Evolutionary conservation across 2,797 vertebrate species (phyloP), one percentile per base, ranked within the genome.

Genomic region (Catamblyrhynchus diadema): DNA sequence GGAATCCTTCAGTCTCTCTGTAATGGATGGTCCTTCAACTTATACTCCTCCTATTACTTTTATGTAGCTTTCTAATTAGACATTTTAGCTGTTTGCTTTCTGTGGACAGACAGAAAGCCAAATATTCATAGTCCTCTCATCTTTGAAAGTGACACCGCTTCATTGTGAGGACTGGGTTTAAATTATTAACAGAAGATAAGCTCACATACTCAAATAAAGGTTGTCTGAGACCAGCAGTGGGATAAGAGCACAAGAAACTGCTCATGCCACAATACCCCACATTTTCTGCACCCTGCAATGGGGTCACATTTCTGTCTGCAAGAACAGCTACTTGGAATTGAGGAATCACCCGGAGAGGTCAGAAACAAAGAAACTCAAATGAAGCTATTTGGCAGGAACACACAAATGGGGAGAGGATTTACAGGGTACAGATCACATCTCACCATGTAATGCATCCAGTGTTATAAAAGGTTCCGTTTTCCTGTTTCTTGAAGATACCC

Each of bases 51-150:
- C 93, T 95, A 78, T 97, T 94, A 92, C 74, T 89, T 95, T 95
- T 94, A 96, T 94, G 93, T 72, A 95, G 88, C 67, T 96, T 80
- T 96, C 92, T 97, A 96, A 97, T 97, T 97, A 83, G 75, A 87
- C 79, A 82, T 95, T 96, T 96, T 97, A 97, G 88, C 93, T 91
- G 73, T 94, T 78, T 93, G 81, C 87, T 95, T 93, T 95, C 79
- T 28, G 74, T 78, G 86, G 95, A 97, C 88, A 93, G 92, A 95
- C 44, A 88, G 93, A 94, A 84, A 5, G 14, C 74, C 78, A 89
- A 91, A 86, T 95, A 83, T 79, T 90, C 74, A 72, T 59, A 78
- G 56, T 84, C 44, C 57, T 79, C 81, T 93, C 65, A 42, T 88
- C 88, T 91, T 92, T 94, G 70, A 92, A 94, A 95, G 91, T 80